Evolutionary conservation across 1,140 invertebrate genomes (phyloP), one percentile per base, ranked within the genome.

Genomic region (Acyrthosiphon pisum): DNA sequence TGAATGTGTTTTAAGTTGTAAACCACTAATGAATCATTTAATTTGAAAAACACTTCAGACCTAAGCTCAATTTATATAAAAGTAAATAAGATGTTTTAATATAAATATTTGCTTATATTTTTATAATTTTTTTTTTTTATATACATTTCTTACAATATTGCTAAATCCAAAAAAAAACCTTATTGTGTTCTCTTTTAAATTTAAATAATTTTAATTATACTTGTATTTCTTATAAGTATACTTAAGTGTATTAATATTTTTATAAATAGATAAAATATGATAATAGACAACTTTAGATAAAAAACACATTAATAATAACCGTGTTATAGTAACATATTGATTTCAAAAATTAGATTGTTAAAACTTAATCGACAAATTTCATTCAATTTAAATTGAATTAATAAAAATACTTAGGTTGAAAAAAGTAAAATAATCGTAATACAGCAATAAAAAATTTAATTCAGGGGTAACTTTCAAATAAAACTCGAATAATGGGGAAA

Each of bases 351-450:
- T 35, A 6, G 18, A 88, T 44, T 18, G 20, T 88, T 88, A 35
- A n/a, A 88, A n/a, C 46, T 46, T 88, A 48, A 88, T 87, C 11
- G 2, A 18, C 2, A 48, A 50, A n/a, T 88, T 50, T 35, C 26
- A 37, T 89, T 53, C 0, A 37, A 35, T 37, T 37, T 53, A 37
- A 37, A 89, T 37, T 89, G 22, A 89, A 89, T 23, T 11, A 89
- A 53, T 89, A 37, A 89, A 89, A 89, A 37, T 89, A 53, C 35
- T 89, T 6, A 87, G 1, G 44, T 46, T 89, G 22, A 87, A 87
- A 87, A 48, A 48, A 87, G 30, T 6, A 35, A n/a, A 50, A 35
- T 23, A 89, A 56, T 89, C 30, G 6, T 53, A 41, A 53, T 37
- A 46, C 8, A 9, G 50, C 35, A 37, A 89, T 89, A 89, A 88